These are phyloP conservation scores for Platycheirus albimanus DNA, from an alignment of 2,888 invertebrate species.

Conservation along the genomic window DNA sequence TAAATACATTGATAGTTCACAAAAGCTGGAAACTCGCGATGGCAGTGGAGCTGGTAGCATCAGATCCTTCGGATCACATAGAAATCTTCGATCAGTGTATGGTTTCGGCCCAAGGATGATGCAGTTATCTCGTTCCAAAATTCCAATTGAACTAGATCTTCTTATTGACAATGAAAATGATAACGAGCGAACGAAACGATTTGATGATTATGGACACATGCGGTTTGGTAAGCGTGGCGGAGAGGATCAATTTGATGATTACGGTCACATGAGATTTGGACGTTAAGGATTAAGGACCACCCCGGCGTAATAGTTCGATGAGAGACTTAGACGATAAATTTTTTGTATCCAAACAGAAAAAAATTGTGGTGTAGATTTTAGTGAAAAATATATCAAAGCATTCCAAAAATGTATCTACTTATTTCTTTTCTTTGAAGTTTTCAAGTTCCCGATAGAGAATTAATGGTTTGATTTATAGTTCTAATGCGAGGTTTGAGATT, in stretches of 20 bases:
- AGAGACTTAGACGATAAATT: slow-evolving; percentile 36
- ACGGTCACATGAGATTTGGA: slow-evolving; percentile 89
- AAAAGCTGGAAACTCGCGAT: slow-evolving; percentile 50
- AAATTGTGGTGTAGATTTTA: slow-evolving; percentile 10
- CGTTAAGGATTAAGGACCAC: slow-evolving; percentile 31
- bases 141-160: slow-evolving; percentile 80
- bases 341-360: slow-evolving; percentile 6
- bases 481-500: too few species aligned
- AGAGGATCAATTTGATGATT: slow-evolving; percentile 89
- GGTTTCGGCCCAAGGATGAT: slow-evolving; percentile 76
- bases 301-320: slow-evolving; percentile 1
- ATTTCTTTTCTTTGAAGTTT: background rate
- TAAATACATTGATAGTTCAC: slow-evolving; percentile 58
- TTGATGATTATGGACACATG: slow-evolving; percentile 90
- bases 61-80: slow-evolving; percentile 43
- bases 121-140: slow-evolving; percentile 78
- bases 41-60: slow-evolving; percentile 19
- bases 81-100: slow-evolving; percentile 77
- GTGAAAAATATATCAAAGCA: slow-evolving; percentile 63
- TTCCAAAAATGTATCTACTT: slow-evolving; percentile 59
- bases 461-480: too few species aligned
- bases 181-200: slow-evolving; percentile 83
- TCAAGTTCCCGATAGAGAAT: too few species aligned
- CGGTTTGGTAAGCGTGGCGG: slow-evolving; percentile 85
- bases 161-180: slow-evolving; percentile 79